These are phyloP conservation scores for Syrista parreyssii DNA, from an alignment of 2,888 invertebrate genomes.

Conservation along the genomic window DNA sequence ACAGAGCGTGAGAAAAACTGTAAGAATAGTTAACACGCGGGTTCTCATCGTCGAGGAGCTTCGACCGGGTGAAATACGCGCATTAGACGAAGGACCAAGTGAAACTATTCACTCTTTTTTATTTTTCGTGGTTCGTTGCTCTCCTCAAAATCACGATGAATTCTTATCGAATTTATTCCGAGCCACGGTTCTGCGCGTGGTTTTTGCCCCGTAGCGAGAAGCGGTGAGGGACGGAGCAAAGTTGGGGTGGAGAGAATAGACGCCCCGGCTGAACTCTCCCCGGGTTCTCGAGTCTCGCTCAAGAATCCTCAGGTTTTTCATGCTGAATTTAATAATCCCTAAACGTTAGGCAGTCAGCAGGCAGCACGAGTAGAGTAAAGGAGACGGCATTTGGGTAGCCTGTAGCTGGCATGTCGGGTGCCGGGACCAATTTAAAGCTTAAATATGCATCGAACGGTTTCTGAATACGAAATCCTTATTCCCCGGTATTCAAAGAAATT, in stretches of 20 bases:
- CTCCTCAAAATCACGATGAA: not conserved
- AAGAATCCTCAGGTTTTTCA: constrained; percentile 4
- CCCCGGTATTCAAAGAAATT: constrained; percentile 6
- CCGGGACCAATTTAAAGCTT: constrained; percentile 42
- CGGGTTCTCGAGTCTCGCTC: constrained; percentile 7
- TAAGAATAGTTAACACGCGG: not conserved
- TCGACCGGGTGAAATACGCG: not conserved
- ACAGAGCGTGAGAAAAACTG: not conserved
- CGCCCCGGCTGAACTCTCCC: not conserved
- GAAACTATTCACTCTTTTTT: not conserved
- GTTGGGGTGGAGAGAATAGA: not conserved
- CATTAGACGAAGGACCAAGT: not conserved
- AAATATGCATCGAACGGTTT: constrained; percentile 53
- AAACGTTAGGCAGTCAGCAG: constrained; percentile 25
- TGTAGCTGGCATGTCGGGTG: constrained; percentile 21
- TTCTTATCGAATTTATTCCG: constrained; percentile 45
- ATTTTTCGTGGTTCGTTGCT: not conserved
- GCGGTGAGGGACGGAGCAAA: not conserved
- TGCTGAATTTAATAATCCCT: constrained; percentile 49
- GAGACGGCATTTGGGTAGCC: constrained; percentile 24
- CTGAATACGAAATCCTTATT: constrained; percentile 45
- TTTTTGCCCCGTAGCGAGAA: constrained; percentile 2
- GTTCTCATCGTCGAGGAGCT: not conserved
- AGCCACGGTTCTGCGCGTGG: constrained; percentile 43
- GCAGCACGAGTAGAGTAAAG: not conserved